phyloP scores from a whole-genome alignment of 2,888 invertebrate genomes.

The Heliconius ismenius region DNA sequence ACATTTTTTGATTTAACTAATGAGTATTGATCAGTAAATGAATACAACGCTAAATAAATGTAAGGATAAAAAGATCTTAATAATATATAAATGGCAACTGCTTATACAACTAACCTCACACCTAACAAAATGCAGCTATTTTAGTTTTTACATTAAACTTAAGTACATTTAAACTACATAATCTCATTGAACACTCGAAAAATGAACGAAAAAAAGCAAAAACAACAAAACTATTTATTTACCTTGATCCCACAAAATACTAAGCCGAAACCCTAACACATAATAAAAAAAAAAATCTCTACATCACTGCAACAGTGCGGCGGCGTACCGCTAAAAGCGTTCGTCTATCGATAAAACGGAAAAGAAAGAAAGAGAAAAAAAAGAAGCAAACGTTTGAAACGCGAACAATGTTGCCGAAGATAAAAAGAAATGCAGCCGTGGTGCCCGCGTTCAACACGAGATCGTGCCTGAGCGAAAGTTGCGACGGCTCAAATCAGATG shows the following conservation, averaged over 20 bases:
- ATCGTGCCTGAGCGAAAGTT: constrained; percentile 73
- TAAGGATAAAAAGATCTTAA: too few species aligned
- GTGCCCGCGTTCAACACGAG: constrained; percentile 56
- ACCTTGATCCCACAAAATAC: constrained; percentile 15
- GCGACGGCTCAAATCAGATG: constrained; percentile 71
- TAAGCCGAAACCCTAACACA: constrained; percentile 28
- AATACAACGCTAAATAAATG: too few species aligned
- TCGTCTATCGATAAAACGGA: constrained; percentile 39
- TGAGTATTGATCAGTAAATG: background rate
- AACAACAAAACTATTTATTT: background rate
- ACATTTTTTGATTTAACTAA: background rate
- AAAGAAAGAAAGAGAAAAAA: constrained; percentile 25
- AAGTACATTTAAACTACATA: background rate
- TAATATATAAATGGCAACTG: too few species aligned
- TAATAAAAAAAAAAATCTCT: constrained; percentile 32
- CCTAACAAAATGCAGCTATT: background rate
- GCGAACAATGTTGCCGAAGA: constrained; percentile 50
- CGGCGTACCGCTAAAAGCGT: constrained; percentile 43
- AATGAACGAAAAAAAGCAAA: background rate
- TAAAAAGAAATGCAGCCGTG: constrained; percentile 51
- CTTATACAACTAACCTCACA: too few species aligned
- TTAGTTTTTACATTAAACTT: background rate
- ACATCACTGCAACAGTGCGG: constrained; percentile 43
- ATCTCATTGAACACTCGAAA: background rate
- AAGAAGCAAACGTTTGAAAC: constrained; percentile 47